A percentile compares a stretch with the other conserved stretches of the same genome.
phyloP scores from a whole-genome alignment of 2,888 invertebrate genomes.

The Dendrolimus houi region DNA sequence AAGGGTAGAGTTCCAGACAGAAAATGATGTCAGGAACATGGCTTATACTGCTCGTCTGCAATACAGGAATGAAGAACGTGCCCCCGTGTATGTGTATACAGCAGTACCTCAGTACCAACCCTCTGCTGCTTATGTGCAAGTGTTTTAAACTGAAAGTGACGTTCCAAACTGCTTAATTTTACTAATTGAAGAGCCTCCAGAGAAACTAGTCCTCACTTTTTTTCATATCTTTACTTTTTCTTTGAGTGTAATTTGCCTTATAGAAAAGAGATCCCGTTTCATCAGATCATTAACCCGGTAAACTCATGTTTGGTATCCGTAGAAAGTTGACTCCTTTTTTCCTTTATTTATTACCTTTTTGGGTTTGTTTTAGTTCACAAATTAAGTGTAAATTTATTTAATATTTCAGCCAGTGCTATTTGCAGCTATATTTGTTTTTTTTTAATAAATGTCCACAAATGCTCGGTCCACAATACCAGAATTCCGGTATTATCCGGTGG shows the following conservation, averaged over 20 bases:
- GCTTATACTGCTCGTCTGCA: slow-evolving; percentile 79
- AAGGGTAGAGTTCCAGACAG: slow-evolving; percentile 76
- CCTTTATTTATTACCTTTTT: no score
- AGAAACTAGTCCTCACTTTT: no score
- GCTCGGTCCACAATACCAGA: background rate
- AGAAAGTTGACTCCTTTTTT: no score
- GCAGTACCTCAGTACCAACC: slow-evolving; percentile 44
- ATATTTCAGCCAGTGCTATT: no score
- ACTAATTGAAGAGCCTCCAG: no score
- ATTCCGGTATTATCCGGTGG: background rate
- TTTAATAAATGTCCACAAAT: background rate
- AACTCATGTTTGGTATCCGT: no score
- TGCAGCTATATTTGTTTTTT: background rate
- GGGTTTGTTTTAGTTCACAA: no score
- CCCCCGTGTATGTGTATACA: slow-evolving; percentile 78
- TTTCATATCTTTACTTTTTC: no score
- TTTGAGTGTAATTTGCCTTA: no score
- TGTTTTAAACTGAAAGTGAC: slow-evolving; percentile 12
- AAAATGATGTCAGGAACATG: slow-evolving; percentile 73
- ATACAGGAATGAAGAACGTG: slow-evolving; percentile 79
- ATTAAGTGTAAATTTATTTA: no score
- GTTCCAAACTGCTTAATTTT: background rate
- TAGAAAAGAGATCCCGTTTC: no score
- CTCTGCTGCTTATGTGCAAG: slow-evolving; percentile 46
- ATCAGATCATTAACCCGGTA: no score